phyloP scores from a whole-genome alignment of 2,113 vertebrate species.

The Onychostoma macrolepis region DNA sequence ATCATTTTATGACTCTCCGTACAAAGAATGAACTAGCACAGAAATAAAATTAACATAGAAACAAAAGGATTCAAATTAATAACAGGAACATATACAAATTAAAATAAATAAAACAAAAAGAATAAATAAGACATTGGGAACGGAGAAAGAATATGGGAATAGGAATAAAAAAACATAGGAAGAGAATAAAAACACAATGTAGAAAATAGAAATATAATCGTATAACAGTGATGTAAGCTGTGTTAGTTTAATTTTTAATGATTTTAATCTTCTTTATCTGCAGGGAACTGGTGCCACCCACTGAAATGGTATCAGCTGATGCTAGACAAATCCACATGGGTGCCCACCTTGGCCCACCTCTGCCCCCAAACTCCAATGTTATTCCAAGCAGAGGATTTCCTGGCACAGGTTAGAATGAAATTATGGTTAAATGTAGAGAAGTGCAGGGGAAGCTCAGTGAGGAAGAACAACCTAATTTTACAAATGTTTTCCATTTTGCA shows the following conservation, averaged over 20 bases:
- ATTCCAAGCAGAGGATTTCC: slow-evolving; percentile 79
- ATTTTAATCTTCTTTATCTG: slow-evolving; percentile 15
- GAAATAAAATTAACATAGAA: no score
- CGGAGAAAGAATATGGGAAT: neutral
- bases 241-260: neutral
- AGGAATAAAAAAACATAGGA: neutral
- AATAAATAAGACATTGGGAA: no score
- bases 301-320: slow-evolving; percentile 84
- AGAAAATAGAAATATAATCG: neutral
- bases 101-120: no score
- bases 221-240: neutral
- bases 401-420: slow-evolving; percentile 73
- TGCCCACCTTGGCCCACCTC: slow-evolving; percentile 79
- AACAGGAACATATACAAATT: no score
- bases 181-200: neutral
- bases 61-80: no score
- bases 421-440: neutral
- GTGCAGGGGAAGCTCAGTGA: neutral
- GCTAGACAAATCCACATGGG: slow-evolving; percentile 85
- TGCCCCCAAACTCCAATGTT: slow-evolving; percentile 77
- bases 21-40: no score
- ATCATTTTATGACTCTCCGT: no score
- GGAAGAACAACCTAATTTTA: neutral
- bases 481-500: slow-evolving; percentile 48
- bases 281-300: slow-evolving; percentile 83